Evolutionary conservation across 2,888 invertebrate genomes (phyloP).

Genomic region (Idaea biselata): DNA sequence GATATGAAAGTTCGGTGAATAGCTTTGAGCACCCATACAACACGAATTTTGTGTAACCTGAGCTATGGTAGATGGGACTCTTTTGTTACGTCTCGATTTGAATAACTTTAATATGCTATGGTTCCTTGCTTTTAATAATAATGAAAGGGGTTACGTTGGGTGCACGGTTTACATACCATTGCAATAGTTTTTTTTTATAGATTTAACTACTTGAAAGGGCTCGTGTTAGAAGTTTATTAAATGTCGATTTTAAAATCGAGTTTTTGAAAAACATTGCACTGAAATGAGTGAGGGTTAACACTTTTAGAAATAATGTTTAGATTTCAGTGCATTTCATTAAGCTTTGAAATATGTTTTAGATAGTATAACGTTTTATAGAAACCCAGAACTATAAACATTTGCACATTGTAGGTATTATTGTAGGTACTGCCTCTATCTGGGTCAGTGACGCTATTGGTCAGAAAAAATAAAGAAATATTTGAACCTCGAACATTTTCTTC

Average conservation of each 20-base stretch:
- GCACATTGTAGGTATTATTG: too few species aligned
- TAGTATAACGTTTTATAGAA: neutral
- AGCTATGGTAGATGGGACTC: constrained; percentile 62
- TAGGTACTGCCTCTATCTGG: too few species aligned
- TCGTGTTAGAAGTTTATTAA: neutral
- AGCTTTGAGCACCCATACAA: constrained; percentile 50
- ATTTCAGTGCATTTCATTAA: too few species aligned
- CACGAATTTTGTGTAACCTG: constrained; percentile 70
- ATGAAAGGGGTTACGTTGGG: constrained; percentile 26
- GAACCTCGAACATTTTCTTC: too few species aligned
- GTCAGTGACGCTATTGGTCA: too few species aligned
- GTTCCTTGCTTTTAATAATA: constrained; percentile 55
- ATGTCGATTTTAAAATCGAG: too few species aligned
- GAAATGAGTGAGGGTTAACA: too few species aligned
- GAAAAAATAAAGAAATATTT: too few species aligned
- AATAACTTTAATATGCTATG: constrained; percentile 70
- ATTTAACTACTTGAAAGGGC: constrained; percentile 18
- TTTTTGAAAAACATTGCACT: too few species aligned
- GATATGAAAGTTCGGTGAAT: constrained; percentile 3
- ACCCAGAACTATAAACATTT: constrained; percentile 8
- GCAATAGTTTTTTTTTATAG: constrained; percentile 24
- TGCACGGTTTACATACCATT: constrained; percentile 8
- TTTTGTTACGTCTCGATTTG: constrained; percentile 72
- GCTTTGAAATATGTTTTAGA: too few species aligned
- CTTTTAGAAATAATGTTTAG: too few species aligned